Evolutionary conservation across 2,113 vertebrate species (phyloP), one percentile per base, ranked within the genome.

Genomic region (Pluvianellus socialis): DNA sequence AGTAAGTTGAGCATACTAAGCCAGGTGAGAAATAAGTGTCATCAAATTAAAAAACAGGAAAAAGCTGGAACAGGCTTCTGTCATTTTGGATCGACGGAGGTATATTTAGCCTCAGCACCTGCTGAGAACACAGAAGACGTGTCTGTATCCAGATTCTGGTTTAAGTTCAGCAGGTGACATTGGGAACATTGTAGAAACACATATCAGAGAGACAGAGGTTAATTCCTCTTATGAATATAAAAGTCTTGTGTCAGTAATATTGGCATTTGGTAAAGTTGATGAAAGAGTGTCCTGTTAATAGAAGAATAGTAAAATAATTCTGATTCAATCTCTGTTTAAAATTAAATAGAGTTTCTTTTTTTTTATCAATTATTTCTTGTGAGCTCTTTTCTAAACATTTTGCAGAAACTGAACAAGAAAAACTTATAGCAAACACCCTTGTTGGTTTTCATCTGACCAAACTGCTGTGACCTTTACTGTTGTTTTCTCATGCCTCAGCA

Each of bases 231-330:
- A 53, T 14, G 71, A 45, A 35, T 42, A 47, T 44, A 28, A 58
- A 82, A 4, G 4, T 32, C 30, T 33, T 1, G 1, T 18, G 30
- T 28, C 13, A 0, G 0, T 47, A 74, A 23, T 28, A 14, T 7
- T 84, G 3, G 7, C 0, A 2, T 30, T 70, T 75, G 19, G 2
- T 59, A 59, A 77, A 77, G 19, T 0, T 42, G 24, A 74, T 7
- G 12, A n/a, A 77, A 81, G 7, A 40, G 4, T 53, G 5, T 50
- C 18, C 7, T 61, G 6, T 56, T 65, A 62, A 38, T 40, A 85
- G 14, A 56, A 8, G 14, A 65, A 70, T 55, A 70, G 24, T 59
- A 77, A 81, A 45, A 44, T 53, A 87, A 62, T 91, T 66, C 24
- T 53, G 4, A 58, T 42, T 84, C 10, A 71, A 26, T 82, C 8